Percentiles rank a stretch among this genome's conserved stretches.
phyloP scores from a whole-genome alignment of 1,140 invertebrate genomes.

The Leptoteleia sp. region DNA sequence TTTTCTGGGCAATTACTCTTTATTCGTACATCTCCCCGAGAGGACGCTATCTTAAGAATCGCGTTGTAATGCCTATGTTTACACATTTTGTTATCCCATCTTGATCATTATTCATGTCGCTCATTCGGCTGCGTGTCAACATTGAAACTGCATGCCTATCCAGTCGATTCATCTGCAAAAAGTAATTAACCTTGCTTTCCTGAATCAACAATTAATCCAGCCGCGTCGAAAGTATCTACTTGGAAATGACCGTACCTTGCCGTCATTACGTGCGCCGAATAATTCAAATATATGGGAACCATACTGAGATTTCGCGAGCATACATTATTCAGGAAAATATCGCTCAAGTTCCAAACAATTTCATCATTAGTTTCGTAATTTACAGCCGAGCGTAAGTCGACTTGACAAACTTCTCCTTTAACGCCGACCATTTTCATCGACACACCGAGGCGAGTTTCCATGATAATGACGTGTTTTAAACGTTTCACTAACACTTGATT shows the following conservation, averaged over 20 bases:
- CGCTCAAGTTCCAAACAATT: too few species aligned
- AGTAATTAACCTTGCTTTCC: slow-evolving; percentile 75
- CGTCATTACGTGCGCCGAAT: slow-evolving; percentile 74
- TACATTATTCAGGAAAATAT: too few species aligned
- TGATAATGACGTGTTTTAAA: too few species aligned
- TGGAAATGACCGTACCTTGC: slow-evolving; percentile 72
- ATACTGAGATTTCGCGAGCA: slow-evolving; percentile 58
- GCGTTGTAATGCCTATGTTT: slow-evolving; percentile 63
- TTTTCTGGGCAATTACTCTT: too few species aligned
- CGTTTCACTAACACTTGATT: too few species aligned
- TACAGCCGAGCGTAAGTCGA: too few species aligned
- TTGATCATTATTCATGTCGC: slow-evolving; percentile 64
- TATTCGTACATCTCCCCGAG: too few species aligned
- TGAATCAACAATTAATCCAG: slow-evolving; percentile 78
- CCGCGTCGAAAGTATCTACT: slow-evolving; percentile 75
- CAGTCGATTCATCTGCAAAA: slow-evolving; percentile 68
- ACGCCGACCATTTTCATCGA: too few species aligned
- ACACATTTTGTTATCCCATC: slow-evolving; percentile 65
- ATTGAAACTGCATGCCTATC: slow-evolving; percentile 63
- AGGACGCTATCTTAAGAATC: slow-evolving; percentile 49
- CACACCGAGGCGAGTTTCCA: too few species aligned
- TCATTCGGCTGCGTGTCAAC: slow-evolving; percentile 64
- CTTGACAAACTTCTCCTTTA: too few species aligned
- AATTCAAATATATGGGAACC: slow-evolving; percentile 64
- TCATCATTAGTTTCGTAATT: too few species aligned